Conservation (phyloP, 2,797 vertebrate genomes). For the Amphiprion clarkii region DNA sequence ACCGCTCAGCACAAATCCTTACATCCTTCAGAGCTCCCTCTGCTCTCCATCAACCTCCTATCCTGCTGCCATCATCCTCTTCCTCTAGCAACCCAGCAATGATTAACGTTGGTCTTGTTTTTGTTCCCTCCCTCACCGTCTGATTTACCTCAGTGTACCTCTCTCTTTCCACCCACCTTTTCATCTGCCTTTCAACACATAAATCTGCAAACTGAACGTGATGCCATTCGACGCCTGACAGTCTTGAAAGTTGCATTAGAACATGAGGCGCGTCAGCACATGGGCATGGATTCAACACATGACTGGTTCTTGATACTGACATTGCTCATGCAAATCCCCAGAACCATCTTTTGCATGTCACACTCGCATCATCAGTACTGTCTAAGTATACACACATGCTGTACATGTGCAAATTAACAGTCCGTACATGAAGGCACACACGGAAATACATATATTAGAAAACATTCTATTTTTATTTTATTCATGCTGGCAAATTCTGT, state of each 20-base stretch:
- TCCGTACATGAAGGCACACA: constrained; percentile 3
- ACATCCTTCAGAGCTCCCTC: constrained; percentile 50
- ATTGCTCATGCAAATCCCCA: constrained; percentile 39
- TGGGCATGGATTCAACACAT: constrained; percentile 15
- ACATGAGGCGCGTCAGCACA: constrained; percentile 24
- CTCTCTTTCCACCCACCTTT: constrained; percentile 48
- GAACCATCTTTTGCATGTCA: neutral
- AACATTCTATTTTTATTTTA: constrained; percentile 25
- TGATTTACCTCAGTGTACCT: constrained; percentile 21
- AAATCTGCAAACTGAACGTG: constrained; percentile 44
- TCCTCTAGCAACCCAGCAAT: constrained; percentile 35
- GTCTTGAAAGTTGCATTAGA: constrained; percentile 48
- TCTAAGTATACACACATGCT: neutral
- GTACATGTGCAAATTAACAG: neutral
- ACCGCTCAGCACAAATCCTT: constrained; percentile 43
- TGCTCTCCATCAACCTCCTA: constrained; percentile 58
- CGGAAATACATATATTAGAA: neutral
- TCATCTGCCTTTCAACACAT: constrained; percentile 20
- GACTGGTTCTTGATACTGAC: constrained; percentile 17
- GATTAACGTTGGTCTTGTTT: constrained; percentile 55
- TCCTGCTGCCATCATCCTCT: constrained; percentile 51
- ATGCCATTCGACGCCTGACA: constrained; percentile 28
- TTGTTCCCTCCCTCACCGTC: constrained; percentile 41
- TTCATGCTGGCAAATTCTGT: constrained; percentile 20
- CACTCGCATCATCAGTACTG: neutral